These are phyloP conservation scores for Drosophila tsacasi DNA, from an alignment of 1,140 invertebrate genomes.

Conservation along the genomic window DNA sequence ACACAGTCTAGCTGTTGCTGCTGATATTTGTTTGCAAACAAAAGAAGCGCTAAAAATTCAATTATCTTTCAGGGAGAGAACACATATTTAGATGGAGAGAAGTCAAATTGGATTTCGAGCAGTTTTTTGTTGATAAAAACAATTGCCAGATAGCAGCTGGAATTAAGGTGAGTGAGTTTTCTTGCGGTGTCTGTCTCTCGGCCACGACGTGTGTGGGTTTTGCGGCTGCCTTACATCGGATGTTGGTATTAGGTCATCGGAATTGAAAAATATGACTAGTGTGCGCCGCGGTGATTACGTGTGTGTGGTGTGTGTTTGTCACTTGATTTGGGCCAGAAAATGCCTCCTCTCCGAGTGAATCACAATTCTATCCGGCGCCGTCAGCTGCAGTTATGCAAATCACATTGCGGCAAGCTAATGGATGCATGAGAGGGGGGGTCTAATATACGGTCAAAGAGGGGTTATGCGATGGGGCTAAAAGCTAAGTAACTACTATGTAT, in stretches of 20 bases:
- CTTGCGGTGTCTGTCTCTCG: slow-evolving; percentile 14
- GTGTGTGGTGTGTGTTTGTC: slow-evolving; percentile 16
- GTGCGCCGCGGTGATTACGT: slow-evolving; percentile 18
- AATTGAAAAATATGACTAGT: slow-evolving; percentile 41
- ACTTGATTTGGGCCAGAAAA: slow-evolving; percentile 42
- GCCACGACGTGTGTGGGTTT: slow-evolving; percentile 3
- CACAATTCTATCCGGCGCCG: slow-evolving; percentile 18
- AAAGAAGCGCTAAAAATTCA: slow-evolving; percentile 59
- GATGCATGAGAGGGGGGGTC: background rate
- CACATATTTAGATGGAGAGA: slow-evolving; percentile 7
- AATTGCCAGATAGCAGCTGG: slow-evolving; percentile 14
- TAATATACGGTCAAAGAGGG: background rate
- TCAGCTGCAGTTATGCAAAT: slow-evolving; percentile 37
- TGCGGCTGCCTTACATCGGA: slow-evolving; percentile 33
- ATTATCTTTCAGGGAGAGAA: slow-evolving; percentile 23
- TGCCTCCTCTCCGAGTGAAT: slow-evolving; percentile 31
- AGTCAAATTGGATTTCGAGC: slow-evolving; percentile 45
- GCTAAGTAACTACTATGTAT: slow-evolving; percentile 5
- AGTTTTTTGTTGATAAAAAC: slow-evolving; percentile 32
- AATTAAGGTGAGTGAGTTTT: slow-evolving; percentile 14
- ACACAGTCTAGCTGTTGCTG: slow-evolving; percentile 22
- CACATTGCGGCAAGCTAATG: slow-evolving; percentile 18
- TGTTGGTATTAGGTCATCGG: slow-evolving; percentile 50
- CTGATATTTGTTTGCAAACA: slow-evolving; percentile 60
- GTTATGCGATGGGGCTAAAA: background rate